Conservation (phyloP, 2,888 invertebrate species). For the Meganola albula region DNA sequence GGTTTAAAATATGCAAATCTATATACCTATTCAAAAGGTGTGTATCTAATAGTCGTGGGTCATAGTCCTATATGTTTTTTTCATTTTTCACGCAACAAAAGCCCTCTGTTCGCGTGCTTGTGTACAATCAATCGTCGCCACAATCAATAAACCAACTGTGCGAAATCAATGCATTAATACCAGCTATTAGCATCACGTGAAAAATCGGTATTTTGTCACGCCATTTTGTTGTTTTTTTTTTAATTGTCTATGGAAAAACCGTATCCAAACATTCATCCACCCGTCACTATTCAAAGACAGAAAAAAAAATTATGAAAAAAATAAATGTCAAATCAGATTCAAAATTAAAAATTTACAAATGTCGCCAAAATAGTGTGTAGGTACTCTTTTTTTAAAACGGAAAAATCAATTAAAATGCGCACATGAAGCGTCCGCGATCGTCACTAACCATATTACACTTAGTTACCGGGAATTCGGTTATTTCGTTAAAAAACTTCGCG, state of each 20-base stretch:
- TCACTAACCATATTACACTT: constrained; percentile 44
- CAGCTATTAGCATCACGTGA: constrained; percentile 38
- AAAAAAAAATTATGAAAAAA: too few relatives aligned
- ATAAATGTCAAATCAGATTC: too few relatives aligned
- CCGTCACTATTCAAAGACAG: too few relatives aligned
- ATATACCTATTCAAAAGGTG: too few relatives aligned
- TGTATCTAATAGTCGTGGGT: too few relatives aligned
- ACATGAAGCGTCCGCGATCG: constrained; percentile 44
- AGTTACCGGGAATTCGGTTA: constrained; percentile 68
- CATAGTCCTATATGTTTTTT: too few relatives aligned
- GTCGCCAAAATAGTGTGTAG: too few relatives aligned
- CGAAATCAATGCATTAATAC: constrained; percentile 70
- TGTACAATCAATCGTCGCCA: constrained; percentile 57
- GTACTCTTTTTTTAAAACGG: too few relatives aligned
- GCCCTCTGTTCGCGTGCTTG: constrained; percentile 52
- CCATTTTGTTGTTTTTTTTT: constrained; percentile 20
- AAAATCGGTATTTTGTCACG: constrained; percentile 42
- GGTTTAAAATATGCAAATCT: too few relatives aligned
- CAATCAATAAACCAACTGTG: constrained; percentile 66
- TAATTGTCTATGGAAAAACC: constrained; percentile 20
- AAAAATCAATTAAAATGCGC: constrained; percentile 35
- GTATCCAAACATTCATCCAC: too few relatives aligned
- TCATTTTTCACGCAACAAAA: constrained; percentile 36
- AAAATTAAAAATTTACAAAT: too few relatives aligned
- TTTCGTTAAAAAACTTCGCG: constrained; percentile 72